phyloP scores from a whole-genome alignment of 2,113 vertebrate species.

The Vireo altiloquus region DNA sequence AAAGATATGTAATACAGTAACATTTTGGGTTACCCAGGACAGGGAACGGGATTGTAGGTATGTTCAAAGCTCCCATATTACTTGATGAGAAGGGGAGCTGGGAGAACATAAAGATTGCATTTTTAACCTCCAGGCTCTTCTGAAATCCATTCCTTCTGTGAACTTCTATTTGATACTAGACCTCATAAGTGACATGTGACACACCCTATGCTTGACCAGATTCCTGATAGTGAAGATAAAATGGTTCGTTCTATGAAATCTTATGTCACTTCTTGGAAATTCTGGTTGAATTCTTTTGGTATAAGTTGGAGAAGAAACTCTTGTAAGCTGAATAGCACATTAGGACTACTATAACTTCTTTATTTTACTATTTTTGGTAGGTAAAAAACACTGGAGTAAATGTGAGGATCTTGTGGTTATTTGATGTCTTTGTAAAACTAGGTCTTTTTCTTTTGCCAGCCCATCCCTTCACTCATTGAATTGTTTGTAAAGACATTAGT shows the following conservation, averaged over 20 bases:
- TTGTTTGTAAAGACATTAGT: neutral
- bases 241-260: neutral
- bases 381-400: neutral
- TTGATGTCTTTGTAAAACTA: neutral
- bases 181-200: neutral
- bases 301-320: neutral
- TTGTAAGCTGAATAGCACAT: neutral
- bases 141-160: neutral
- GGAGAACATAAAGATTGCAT: neutral
- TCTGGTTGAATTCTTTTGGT: neutral
- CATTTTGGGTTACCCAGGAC: neutral
- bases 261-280: neutral
- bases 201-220: neutral
- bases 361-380: neutral
- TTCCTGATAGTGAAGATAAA: neutral
- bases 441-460: neutral
- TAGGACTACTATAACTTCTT: neutral
- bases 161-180: neutral
- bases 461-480: neutral
- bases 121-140: neutral
- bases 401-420: neutral
- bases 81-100: neutral
- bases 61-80: neutral
- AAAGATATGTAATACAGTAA: neutral
- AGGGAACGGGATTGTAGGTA: neutral